Evolutionary conservation across 2,113 vertebrate genomes (phyloP), one percentile per base, ranked within the genome.

Genomic region (Vimba vimba): DNA sequence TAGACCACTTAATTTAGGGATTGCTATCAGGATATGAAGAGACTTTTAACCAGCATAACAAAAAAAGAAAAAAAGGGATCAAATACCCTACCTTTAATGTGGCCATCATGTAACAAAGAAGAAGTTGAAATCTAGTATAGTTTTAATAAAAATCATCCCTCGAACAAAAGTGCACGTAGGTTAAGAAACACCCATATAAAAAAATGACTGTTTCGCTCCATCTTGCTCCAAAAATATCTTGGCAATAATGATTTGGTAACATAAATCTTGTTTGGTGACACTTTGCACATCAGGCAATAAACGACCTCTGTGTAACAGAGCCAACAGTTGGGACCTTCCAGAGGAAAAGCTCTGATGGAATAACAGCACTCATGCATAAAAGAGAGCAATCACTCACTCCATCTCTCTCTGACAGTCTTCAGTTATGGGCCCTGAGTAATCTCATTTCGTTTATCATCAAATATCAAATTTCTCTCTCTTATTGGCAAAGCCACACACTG

Each of bases 401-500:
- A 89, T 94, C 93, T 94, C 91, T 91, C 91, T 85, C 88, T 95
- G 95, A 94, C 95, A 95, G 91, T 91, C 92, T 91, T 93, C 92
- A 93, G 93, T 94, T 94, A 93, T 93, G 93, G 93, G 91, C 91
- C 91, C 91, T 93, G 91, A 91, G 90, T 94, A 93, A 95, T 94
- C 94, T 94, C 89, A 94, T 94, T 94, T 91, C 92, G 90, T 93
- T 94, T 95, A 95, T 95, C 94, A 94, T 94, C 92, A 92, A 83
- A 93, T 93, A 94, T 95, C 94, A 95, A 90, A 94, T 95, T 93
- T 93, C 92, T 91, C 86, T 79, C 91, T 90, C 93, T 94, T 95
- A 94, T 95, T 95, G 93, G 93, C 91, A 91, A 91, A 92, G 92
- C 92, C 92, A 90, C 90, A 90, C 85, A 90, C 89, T 92, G 93